Percentiles rank a stretch among this genome's conserved stretches.
These are phyloP conservation scores for Gerris buenoi DNA, from an alignment of 1,140 invertebrate species.

Conservation along the genomic window DNA sequence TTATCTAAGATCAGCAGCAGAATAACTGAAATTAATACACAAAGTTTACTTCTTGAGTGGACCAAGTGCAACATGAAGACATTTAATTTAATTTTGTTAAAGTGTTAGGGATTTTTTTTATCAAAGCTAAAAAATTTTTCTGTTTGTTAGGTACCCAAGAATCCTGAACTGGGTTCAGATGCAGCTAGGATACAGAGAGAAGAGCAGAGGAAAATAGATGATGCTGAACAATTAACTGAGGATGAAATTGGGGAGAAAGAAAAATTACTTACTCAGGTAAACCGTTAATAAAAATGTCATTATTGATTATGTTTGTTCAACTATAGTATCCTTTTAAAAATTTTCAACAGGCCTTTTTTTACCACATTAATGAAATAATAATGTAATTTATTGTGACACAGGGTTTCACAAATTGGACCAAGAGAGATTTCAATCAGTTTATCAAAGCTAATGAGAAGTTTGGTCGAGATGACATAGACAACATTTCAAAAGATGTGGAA, in stretches of 20 bases:
- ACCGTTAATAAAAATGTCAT: too few species aligned
- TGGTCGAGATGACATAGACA: slow-evolving; percentile 93
- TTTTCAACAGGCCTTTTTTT: too few species aligned
- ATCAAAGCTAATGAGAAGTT: slow-evolving; percentile 98
- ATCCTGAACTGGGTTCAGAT: slow-evolving; percentile 84
- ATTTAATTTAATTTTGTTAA: too few species aligned
- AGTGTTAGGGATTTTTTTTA: too few species aligned
- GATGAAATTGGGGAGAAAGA: slow-evolving; percentile 94
- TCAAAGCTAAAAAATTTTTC: too few species aligned
- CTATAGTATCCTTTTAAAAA: too few species aligned
- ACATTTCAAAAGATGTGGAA: slow-evolving; percentile 94
- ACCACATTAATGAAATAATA: too few species aligned
- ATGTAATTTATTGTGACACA: slow-evolving; percentile 20
- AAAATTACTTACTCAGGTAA: slow-evolving; percentile 67
- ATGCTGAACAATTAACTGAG: slow-evolving; percentile 28
- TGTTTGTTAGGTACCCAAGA: slow-evolving; percentile 89
- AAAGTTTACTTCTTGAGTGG: too few species aligned
- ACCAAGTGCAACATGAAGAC: too few species aligned
- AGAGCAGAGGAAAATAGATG: slow-evolving; percentile 26
- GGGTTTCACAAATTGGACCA: slow-evolving; percentile 90
- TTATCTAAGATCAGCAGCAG: too few species aligned
- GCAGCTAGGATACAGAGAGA: slow-evolving; percentile 67
- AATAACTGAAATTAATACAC: too few species aligned
- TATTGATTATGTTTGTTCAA: too few species aligned
- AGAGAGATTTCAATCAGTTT: slow-evolving; percentile 96